phyloP scores from a whole-genome alignment of 2,888 invertebrate species.

The Sylvicola fuscatus region DNA sequence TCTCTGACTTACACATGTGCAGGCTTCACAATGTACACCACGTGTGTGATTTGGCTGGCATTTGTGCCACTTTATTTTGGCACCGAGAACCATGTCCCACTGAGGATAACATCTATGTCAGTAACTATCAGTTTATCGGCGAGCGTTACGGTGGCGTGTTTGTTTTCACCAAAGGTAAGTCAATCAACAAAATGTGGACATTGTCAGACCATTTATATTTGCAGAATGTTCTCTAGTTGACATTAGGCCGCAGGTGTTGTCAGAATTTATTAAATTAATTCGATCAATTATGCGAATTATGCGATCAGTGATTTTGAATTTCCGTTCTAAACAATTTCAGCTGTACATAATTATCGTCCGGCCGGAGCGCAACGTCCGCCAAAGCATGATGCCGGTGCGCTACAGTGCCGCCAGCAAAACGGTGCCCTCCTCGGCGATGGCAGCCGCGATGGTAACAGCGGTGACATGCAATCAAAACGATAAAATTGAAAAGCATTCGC shows the following conservation, averaged over 20 bases:
- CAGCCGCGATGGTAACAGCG: slow-evolving; percentile 42
- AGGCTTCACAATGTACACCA: slow-evolving; percentile 98
- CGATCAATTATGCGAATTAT: too few relatives aligned
- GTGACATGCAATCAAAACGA: slow-evolving; percentile 46
- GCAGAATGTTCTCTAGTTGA: too few relatives aligned
- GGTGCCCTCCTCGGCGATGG: slow-evolving; percentile 44
- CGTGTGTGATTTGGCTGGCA: slow-evolving; percentile 94
- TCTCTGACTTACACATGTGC: slow-evolving; percentile 9
- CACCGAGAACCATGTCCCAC: slow-evolving; percentile 77
- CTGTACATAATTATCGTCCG: slow-evolving; percentile 74
- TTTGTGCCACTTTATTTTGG: slow-evolving; percentile 96
- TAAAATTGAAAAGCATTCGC: slow-evolving; percentile 38
- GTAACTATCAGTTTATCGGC: slow-evolving; percentile 88
- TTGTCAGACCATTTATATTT: too few relatives aligned
- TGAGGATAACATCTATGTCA: slow-evolving; percentile 87
- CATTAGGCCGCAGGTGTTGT: too few relatives aligned
- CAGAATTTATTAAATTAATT: too few relatives aligned
- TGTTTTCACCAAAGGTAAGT: slow-evolving; percentile 82
- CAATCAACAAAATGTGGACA: too few relatives aligned
- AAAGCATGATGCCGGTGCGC: slow-evolving; percentile 63
- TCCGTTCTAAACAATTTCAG: slow-evolving; percentile 32
- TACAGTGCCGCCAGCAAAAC: slow-evolving; percentile 40
- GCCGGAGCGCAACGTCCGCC: slow-evolving; percentile 76
- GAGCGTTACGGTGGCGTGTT: slow-evolving; percentile 79
- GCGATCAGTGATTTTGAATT: too few relatives aligned